A percentile compares a stretch with the other conserved stretches of the same genome.
These are phyloP conservation scores for Eupithecia dodoneata DNA, from an alignment of 2,888 invertebrate genomes.

Conservation along the genomic window DNA sequence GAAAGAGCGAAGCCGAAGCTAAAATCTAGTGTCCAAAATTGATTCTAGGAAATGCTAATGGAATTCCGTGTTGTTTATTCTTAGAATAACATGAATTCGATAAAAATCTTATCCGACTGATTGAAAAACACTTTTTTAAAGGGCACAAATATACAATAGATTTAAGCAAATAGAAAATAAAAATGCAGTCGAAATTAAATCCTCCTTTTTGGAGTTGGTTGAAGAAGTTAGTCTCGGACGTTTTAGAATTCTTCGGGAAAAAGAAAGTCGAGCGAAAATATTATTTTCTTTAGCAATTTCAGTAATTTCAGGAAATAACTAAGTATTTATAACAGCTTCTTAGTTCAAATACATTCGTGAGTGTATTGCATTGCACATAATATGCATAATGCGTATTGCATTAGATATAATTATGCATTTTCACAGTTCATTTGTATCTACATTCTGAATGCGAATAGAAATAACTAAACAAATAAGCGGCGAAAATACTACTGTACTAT, in stretches of 20 bases:
- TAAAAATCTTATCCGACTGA: neutral
- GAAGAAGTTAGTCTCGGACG: neutral
- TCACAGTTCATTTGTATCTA: too few species aligned
- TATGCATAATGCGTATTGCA: too few species aligned
- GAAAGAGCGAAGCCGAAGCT: neutral
- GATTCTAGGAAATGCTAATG: constrained; percentile 5
- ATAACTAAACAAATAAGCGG: neutral
- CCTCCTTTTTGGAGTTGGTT: neutral
- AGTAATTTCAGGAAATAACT: neutral
- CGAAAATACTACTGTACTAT: neutral
- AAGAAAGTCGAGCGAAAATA: neutral
- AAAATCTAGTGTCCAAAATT: neutral
- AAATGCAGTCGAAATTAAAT: neutral
- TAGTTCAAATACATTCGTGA: too few species aligned
- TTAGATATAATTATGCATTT: too few species aligned
- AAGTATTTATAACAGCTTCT: too few species aligned
- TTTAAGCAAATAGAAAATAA: neutral
- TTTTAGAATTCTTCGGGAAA: neutral
- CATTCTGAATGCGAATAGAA: neutral
- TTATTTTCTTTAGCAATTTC: neutral
- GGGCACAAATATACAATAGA: neutral
- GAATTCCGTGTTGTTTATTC: neutral
- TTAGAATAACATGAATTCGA: neutral
- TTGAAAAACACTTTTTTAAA: neutral
- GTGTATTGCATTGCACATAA: too few species aligned